phyloP scores from a whole-genome alignment of 2,888 invertebrate genomes.

The Cephalotes varians region DNA sequence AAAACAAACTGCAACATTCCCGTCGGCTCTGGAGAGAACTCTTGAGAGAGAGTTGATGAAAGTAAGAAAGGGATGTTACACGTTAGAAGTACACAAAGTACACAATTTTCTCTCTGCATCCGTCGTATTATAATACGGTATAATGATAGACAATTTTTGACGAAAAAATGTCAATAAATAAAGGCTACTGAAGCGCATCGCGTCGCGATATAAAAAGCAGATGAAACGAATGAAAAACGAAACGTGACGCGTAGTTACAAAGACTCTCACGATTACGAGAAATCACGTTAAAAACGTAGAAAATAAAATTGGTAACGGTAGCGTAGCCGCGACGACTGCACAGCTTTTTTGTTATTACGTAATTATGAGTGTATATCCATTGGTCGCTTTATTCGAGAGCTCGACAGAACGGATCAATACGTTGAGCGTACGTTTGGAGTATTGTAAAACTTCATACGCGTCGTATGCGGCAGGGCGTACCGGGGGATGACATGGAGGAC shows the following conservation, averaged over 20 bases:
- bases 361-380: conserved; percentile 30
- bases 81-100: conserved; percentile 11
- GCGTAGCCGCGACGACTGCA: not conserved
- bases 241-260: not conserved
- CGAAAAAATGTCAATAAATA: not conserved
- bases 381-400: conserved; percentile 19
- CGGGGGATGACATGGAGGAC: conserved; percentile 19
- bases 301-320: not conserved
- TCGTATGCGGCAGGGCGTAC: not conserved
- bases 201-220: not conserved
- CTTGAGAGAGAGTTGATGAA: conserved; percentile 32
- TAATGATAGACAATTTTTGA: not conserved
- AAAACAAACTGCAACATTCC: conserved; percentile 13
- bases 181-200: not conserved
- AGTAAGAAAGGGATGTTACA: not conserved
- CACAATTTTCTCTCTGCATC: not conserved
- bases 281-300: not conserved
- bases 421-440: conserved; percentile 24
- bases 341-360: conserved; percentile 21
- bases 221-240: conserved; percentile 1
- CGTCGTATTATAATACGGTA: not conserved
- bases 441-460: conserved; percentile 45
- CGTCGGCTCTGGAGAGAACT: not conserved
- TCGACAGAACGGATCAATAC: conserved; percentile 43
- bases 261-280: conserved; percentile 11